Evolutionary conservation across 2,113 vertebrate species (phyloP).

Genomic region (Cyprinus carpio): DNA sequence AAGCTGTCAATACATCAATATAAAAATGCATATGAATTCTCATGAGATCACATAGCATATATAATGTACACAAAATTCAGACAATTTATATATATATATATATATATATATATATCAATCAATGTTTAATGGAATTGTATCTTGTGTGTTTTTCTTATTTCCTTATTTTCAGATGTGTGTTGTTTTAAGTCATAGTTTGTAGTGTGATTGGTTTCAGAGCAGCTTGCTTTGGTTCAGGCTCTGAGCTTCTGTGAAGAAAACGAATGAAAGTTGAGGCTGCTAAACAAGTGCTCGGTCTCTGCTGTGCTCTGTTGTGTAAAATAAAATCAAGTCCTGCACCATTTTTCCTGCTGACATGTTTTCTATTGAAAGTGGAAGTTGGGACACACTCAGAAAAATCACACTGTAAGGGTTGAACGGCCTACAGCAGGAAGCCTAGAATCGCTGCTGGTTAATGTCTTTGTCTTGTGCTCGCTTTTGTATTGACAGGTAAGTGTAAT

Average conservation of each 20-base stretch:
- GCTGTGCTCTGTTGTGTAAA: slow-evolving; percentile 17
- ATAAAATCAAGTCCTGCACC: slow-evolving; percentile 11
- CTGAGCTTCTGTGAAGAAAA: neutral
- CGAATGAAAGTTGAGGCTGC: neutral
- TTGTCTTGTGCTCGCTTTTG: slow-evolving; percentile 38
- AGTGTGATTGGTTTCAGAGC: neutral
- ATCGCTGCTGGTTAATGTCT: slow-evolving; percentile 40
- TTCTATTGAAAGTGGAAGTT: slow-evolving; percentile 9
- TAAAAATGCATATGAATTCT: no score
- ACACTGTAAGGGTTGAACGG: neutral
- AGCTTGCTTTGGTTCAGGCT: neutral
- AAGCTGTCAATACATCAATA: no score
- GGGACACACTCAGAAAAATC: neutral
- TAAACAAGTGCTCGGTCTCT: slow-evolving; percentile 3
- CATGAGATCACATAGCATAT: no score
- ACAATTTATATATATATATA: no score
- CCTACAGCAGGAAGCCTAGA: neutral
- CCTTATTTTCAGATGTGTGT: neutral
- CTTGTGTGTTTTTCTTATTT: neutral
- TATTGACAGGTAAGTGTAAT: slow-evolving; percentile 36
- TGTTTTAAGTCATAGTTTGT: neutral
- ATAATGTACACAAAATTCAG: no score
- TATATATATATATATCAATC: neutral
- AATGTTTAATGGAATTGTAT: neutral
- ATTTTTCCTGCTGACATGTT: neutral